Evolutionary conservation across 2,113 vertebrate genomes (phyloP), one percentile per base, ranked within the genome.

Genomic region (Myiopsitta monachus): DNA sequence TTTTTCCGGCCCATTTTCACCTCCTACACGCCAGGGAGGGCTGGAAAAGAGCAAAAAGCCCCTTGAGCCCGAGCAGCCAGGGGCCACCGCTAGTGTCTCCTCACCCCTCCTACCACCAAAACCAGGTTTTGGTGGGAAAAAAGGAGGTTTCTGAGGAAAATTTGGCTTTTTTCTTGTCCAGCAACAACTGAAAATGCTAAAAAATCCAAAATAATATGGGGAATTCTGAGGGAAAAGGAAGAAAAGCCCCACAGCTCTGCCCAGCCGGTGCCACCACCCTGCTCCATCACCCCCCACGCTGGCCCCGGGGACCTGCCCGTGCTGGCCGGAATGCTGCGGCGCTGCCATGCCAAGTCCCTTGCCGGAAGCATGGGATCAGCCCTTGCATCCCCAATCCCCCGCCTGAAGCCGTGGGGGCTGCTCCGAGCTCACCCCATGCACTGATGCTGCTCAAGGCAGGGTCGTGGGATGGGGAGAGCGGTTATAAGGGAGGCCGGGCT

Each of bases 1-100:
- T 99, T 99, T 97, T 99, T 99, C 88, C 99, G 97, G 47, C 99
- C 99, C 99, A 99, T 99, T 94, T 94, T 85, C 33, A 16, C 55
- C 88, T 75, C 67, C n/a, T 64, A 7, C 2, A 3, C 14, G 0
- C 2, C 3, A 21, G 19, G 24, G 2, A 18, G 18, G n/a, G 73
- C 87, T 94, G 91, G 38, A 84, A 87, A 16, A 88, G 23, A 89
- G 13, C 0, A 7, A 87, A 47, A 81, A 82, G n/a, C 7, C 14
- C 15, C 28, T 61, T 94, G 88, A 94, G 59, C 51, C 30, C 38
- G 30, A 0, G 5, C 10, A 6, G 27, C 41, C 28, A 4, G 1
- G 26, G 49, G 36, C 14, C 14, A 15, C 33, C 14, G 1, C 52
- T 10, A 0, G 3, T 6, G 2, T 47, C 43, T 51, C 90, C 72